phyloP scores from a whole-genome alignment of 2,113 vertebrate species.

The Anarhynchus alexandrinus region DNA sequence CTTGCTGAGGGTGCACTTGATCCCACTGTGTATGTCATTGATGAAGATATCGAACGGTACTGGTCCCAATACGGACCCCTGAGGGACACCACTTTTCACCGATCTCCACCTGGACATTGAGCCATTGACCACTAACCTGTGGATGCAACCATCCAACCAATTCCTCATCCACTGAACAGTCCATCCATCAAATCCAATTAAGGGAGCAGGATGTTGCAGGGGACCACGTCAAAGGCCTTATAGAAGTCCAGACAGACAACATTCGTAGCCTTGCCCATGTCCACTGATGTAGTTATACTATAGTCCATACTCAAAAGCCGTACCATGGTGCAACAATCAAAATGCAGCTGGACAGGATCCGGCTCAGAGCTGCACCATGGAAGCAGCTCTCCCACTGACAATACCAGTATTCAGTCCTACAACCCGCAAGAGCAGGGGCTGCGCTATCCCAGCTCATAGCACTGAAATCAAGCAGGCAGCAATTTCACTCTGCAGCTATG shows the following conservation, averaged over 20 bases:
- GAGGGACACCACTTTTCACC: not conserved
- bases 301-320: not conserved
- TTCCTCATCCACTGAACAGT: not conserved
- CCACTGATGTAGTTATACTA: not conserved
- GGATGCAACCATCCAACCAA: not conserved
- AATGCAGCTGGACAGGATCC: not conserved
- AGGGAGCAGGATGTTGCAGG: not conserved
- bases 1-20: not conserved
- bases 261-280: not conserved
- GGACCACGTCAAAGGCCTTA: not conserved
- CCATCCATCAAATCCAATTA: not conserved
- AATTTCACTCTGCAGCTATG: not conserved
- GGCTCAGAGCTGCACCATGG: not conserved
- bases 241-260: not conserved
- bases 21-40: not conserved
- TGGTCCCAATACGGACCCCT: not conserved
- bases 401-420: not conserved
- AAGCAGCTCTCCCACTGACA: not conserved
- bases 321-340: fast-evolving
- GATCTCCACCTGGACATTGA: not conserved
- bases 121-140: not conserved
- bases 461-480: not conserved
- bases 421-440: not conserved
- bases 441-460: not conserved
- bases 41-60: not conserved